Conservation (phyloP, 2,797 vertebrate species). For the Eutrigla gurnardus region DNA sequence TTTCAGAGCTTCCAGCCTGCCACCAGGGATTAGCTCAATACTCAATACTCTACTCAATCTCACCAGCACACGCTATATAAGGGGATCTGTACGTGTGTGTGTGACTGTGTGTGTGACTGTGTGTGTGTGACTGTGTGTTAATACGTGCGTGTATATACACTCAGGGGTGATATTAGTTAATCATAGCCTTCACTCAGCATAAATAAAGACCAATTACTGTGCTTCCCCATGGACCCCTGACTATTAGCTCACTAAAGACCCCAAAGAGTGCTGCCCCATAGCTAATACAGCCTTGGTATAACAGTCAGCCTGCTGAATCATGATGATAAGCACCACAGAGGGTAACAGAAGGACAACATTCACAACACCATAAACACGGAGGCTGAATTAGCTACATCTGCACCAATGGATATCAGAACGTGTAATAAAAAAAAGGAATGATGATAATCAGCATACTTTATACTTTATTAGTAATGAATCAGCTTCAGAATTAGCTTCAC, state of each 20-base stretch:
- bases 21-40: conserved; percentile 71
- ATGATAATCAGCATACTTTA: conserved; percentile 27
- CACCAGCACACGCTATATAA: conserved; percentile 55
- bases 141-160: conserved; percentile 67
- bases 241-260: conserved; percentile 81
- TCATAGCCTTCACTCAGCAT: conserved; percentile 83
- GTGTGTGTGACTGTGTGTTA: conserved; percentile 37
- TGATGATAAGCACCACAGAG: conserved; percentile 65
- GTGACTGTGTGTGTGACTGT: not conserved
- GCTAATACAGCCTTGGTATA: conserved; percentile 61
- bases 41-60: conserved; percentile 77
- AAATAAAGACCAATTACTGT: conserved; percentile 84
- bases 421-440: conserved; percentile 18
- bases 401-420: conserved; percentile 30
- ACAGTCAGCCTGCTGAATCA: conserved; percentile 70
- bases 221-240: conserved; percentile 74
- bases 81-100: conserved; percentile 29
- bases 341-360: conserved; percentile 60
- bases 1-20: conserved; percentile 63
- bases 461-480: conserved; percentile 9
- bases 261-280: conserved; percentile 76
- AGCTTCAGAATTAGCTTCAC: conserved; percentile 2
- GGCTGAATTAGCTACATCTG: conserved; percentile 27
- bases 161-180: conserved; percentile 82
- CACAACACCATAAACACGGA: conserved; percentile 39